phyloP scores from a whole-genome alignment of 2,113 vertebrate genomes.

The Notarius quadriscutis region DNA sequence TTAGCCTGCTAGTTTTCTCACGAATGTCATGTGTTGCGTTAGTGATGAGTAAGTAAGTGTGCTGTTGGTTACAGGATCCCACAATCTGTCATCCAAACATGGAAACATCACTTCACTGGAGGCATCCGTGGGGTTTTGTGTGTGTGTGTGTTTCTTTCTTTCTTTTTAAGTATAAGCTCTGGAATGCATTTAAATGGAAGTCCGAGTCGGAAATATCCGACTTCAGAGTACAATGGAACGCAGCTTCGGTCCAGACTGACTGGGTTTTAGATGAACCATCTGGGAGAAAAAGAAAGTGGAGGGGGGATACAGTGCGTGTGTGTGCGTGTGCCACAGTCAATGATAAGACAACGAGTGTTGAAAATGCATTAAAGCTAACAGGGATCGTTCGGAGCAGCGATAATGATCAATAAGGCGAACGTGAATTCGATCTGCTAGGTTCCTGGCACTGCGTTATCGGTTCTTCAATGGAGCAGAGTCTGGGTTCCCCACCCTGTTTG shows the following conservation, averaged over 20 bases:
- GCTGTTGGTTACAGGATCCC: background rate
- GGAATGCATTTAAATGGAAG: background rate
- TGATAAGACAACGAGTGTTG: background rate
- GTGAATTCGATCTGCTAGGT: background rate
- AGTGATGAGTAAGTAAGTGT: too few relatives aligned
- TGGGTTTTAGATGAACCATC: slow-evolving; percentile 7
- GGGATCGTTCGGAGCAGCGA: too few relatives aligned
- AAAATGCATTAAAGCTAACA: background rate
- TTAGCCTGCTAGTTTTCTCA: background rate
- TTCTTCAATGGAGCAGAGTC: background rate
- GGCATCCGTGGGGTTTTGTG: background rate
- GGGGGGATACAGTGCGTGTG: background rate
- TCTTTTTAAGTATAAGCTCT: background rate
- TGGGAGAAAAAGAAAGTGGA: background rate
- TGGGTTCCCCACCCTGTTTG: slow-evolving; percentile 29
- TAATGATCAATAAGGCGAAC: background rate
- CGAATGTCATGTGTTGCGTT: too few relatives aligned
- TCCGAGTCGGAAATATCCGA: slow-evolving; percentile 3
- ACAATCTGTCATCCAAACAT: background rate
- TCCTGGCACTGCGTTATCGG: slow-evolving; percentile 8
- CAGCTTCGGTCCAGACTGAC: background rate
- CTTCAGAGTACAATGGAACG: background rate
- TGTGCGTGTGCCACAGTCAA: background rate
- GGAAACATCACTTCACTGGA: background rate
- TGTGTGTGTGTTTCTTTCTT: background rate